Evolutionary conservation across 2,797 vertebrate genomes (phyloP).

Genomic region (Allobates femoralis): DNA sequence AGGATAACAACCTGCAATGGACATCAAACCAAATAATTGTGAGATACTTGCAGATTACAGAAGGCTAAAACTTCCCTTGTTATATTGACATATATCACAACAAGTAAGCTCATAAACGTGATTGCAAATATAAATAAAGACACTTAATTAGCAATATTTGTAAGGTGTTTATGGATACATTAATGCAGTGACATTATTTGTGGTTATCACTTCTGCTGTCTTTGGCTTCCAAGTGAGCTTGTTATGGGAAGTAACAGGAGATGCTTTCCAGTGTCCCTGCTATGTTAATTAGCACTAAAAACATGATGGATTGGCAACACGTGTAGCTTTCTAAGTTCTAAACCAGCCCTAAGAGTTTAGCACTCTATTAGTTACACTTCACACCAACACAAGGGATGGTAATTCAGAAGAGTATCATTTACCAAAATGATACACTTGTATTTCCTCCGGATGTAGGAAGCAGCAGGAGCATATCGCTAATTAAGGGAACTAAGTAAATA

Average conservation of each 20-base stretch:
- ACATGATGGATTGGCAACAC: conserved; percentile 90
- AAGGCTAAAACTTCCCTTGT: background rate
- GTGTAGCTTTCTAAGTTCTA: conserved; percentile 81
- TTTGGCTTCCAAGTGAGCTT: conserved; percentile 69
- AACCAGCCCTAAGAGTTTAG: conserved; percentile 81
- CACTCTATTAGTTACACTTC: conserved; percentile 83
- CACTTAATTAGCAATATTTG: background rate
- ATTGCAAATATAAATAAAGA: background rate
- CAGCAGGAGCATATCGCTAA: background rate
- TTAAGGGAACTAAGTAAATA: background rate
- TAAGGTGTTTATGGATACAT: background rate
- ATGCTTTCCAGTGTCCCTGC: conserved; percentile 83
- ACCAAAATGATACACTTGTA: conserved; percentile 73
- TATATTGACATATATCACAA: background rate
- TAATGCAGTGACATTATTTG: background rate
- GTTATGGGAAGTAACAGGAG: conserved; percentile 80
- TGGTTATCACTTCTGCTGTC: conserved; percentile 62
- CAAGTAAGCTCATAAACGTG: background rate
- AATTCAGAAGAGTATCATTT: conserved; percentile 78
- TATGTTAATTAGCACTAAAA: conserved; percentile 90
- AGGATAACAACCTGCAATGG: background rate
- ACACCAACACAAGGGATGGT: conserved; percentile 77
- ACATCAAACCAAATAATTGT: background rate
- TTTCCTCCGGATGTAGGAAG: conserved; percentile 25
- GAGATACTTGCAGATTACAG: background rate